Percentiles rank a stretch among this genome's conserved stretches.
phyloP scores from a whole-genome alignment of 2,113 vertebrate genomes.

The Lepus timidus region DNA sequence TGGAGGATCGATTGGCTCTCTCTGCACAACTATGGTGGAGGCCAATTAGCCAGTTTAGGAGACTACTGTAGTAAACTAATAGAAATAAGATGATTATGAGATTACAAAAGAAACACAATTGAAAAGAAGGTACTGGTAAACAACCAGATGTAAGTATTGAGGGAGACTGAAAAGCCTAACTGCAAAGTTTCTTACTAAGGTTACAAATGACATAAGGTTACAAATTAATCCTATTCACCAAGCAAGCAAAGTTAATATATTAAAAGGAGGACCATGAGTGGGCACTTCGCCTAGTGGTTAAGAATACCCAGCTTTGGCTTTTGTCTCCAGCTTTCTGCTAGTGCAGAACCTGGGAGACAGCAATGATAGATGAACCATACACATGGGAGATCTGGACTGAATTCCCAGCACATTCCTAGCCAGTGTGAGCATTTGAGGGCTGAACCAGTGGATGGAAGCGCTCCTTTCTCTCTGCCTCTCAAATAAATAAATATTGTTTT shows the following conservation, averaged over 20 bases:
- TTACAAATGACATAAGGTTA: neutral
- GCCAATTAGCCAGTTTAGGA: neutral
- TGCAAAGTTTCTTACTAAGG: neutral
- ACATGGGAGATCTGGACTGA: too few relatives aligned
- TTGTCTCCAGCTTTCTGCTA: too few relatives aligned
- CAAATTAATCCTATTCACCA: neutral
- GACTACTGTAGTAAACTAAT: neutral
- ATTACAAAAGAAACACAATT: neutral
- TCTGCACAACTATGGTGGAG: neutral
- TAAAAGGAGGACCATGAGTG: neutral
- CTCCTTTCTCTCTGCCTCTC: too few relatives aligned
- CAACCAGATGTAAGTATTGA: neutral
- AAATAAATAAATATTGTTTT: too few relatives aligned
- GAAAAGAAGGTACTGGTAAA: neutral
- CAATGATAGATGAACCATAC: too few relatives aligned
- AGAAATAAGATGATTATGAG: constrained; percentile 33
- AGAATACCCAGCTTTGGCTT: too few relatives aligned
- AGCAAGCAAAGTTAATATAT: neutral
- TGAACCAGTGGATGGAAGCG: too few relatives aligned
- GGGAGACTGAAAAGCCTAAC: neutral
- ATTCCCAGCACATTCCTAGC: too few relatives aligned
- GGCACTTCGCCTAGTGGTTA: too few relatives aligned
- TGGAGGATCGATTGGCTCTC: neutral
- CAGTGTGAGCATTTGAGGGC: too few relatives aligned
- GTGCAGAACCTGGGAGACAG: too few relatives aligned